Percentiles rank a stretch among this genome's conserved stretches.
Conservation (phyloP, 2,888 invertebrate species). For the Amiota communis region DNA sequence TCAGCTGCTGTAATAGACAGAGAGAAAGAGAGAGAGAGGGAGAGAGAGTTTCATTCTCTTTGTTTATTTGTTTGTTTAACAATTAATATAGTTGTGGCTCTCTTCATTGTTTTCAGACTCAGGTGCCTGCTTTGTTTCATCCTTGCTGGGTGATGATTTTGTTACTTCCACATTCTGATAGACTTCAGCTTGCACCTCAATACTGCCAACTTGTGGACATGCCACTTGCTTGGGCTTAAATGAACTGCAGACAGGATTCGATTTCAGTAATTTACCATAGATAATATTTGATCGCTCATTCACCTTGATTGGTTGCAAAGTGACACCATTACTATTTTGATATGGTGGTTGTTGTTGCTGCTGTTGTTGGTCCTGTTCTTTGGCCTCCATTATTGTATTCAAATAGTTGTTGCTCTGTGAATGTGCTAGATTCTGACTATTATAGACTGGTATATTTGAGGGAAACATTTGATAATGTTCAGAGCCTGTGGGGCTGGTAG, state of each 20-base stretch:
- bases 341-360: conserved; percentile 56
- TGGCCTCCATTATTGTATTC: conserved; percentile 72
- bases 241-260: conserved; percentile 66
- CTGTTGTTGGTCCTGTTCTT: conserved; percentile 65
- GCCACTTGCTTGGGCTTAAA: conserved; percentile 69
- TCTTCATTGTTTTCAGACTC: conserved; percentile 26
- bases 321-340: conserved; percentile 63
- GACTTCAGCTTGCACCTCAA: conserved; percentile 69
- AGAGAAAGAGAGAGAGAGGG: neutral
- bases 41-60: neutral
- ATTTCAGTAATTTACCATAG: conserved; percentile 70
- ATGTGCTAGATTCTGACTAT: conserved; percentile 59
- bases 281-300: conserved; percentile 71
- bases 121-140: neutral
- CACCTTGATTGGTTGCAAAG: conserved; percentile 71
- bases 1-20: neutral
- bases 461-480: conserved; percentile 73
- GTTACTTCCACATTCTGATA: conserved; percentile 65
- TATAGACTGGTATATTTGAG: conserved; percentile 72
- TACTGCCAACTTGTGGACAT: conserved; percentile 60
- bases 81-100: conserved; percentile 67
- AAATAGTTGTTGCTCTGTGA: conserved; percentile 68
- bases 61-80: conserved; percentile 43
- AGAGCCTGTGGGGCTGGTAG: conserved; percentile 68
- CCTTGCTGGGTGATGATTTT: conserved; percentile 8